A percentile compares a stretch with the other conserved stretches of the same genome.
Evolutionary conservation across 2,797 vertebrate species (phyloP).

Genomic region (Psittacula echo): DNA sequence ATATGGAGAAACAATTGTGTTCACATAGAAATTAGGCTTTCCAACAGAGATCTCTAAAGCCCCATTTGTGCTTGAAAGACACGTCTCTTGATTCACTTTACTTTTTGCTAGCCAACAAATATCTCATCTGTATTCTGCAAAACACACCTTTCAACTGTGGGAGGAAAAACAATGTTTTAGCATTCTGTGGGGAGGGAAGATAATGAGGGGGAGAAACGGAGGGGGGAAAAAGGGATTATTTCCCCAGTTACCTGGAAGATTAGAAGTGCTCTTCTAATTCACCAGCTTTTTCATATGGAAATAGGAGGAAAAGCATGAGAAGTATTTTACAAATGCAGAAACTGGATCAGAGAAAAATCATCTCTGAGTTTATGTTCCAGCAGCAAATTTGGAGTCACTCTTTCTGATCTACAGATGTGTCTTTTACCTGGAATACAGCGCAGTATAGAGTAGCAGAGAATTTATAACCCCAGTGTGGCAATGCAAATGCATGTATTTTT

Average conservation of each 20-base stretch:
- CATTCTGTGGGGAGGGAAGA: constrained; percentile 43
- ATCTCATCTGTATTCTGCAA: constrained; percentile 73
- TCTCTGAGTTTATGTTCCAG: neutral
- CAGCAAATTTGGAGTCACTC: neutral
- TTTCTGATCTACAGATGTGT: constrained; percentile 4
- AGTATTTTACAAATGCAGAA: constrained; percentile 62
- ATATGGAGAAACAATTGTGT: constrained; percentile 73
- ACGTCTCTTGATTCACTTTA: neutral
- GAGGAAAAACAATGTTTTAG: constrained; percentile 63
- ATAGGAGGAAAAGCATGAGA: constrained; percentile 33
- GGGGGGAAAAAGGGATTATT: constrained; percentile 1
- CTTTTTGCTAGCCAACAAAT: constrained; percentile 67
- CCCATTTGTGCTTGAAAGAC: constrained; percentile 70
- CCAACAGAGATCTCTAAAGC: constrained; percentile 68
- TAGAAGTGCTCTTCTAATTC: constrained; percentile 56
- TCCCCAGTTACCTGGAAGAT: constrained; percentile 58
- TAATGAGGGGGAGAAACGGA: neutral
- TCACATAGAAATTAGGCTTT: constrained; percentile 66
- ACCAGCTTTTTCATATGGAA: constrained; percentile 25
- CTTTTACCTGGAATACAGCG: constrained; percentile 7
- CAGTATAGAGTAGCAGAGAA: neutral
- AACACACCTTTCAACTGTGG: constrained; percentile 59
- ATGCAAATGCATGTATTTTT: neutral
- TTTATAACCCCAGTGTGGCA: neutral
- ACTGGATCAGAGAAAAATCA: constrained; percentile 51